Percentiles rank a stretch among this genome's conserved stretches.
phyloP scores from a whole-genome alignment of 2,797 vertebrate species.

The Pachyuromys duprasi region DNA sequence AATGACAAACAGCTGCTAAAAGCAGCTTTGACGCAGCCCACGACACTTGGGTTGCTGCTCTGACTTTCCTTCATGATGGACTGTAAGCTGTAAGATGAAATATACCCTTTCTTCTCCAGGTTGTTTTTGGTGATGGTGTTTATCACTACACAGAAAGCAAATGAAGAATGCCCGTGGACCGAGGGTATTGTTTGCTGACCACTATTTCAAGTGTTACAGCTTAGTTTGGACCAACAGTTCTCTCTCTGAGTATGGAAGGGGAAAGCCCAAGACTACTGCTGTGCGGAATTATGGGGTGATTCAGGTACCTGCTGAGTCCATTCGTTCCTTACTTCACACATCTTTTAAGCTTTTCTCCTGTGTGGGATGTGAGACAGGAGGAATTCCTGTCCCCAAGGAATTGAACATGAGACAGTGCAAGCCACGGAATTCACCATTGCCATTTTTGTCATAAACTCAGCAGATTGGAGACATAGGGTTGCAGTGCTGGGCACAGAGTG shows the following conservation, averaged over 20 bases:
- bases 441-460: background rate
- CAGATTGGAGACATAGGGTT: background rate
- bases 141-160: background rate
- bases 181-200: background rate
- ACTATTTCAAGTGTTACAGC: background rate
- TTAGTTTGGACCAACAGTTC: background rate
- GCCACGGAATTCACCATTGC: background rate
- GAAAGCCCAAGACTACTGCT: rapidly evolving
- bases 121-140: background rate
- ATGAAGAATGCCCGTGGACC: no score
- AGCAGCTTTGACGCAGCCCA: no score
- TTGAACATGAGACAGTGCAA: background rate
- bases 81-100: background rate
- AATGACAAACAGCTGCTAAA: no score
- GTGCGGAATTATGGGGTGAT: rapidly evolving
- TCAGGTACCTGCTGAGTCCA: background rate
- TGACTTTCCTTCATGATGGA: background rate
- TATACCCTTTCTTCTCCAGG: background rate
- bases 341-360: background rate
- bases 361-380: background rate
- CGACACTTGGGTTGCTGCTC: background rate
- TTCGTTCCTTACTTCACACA: background rate
- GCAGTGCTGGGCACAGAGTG: background rate
- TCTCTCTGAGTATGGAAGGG: background rate
- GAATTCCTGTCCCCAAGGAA: background rate